These are phyloP conservation scores for Seriola rivoliana DNA, from an alignment of 2,113 vertebrate genomes.

Conservation along the genomic window DNA sequence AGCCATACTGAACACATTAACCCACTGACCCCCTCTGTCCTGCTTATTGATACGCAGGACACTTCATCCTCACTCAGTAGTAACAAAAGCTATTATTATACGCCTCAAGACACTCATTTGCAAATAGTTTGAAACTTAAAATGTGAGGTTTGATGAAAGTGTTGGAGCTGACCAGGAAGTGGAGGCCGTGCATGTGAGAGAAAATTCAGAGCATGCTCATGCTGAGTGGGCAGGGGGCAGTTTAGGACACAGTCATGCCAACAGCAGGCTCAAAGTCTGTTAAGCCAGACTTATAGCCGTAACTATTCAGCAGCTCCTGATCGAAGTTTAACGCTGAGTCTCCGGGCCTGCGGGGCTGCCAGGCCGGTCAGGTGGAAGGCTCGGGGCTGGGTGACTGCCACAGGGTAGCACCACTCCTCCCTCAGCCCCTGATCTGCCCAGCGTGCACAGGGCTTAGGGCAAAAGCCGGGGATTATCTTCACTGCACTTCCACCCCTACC, in stretches of 20 bases:
- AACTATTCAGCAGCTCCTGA: conserved; percentile 38
- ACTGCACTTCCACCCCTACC: conserved; percentile 81
- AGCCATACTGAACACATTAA: conserved; percentile 79
- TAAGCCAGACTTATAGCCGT: conserved; percentile 42
- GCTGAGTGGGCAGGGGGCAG: conserved; percentile 31
- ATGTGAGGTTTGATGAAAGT: conserved; percentile 6
- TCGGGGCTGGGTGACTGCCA: conserved; percentile 84
- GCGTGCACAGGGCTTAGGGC: conserved; percentile 88
- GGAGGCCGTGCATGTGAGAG: neutral
- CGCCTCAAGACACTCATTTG: conserved; percentile 18
- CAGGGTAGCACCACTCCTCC: conserved; percentile 88
- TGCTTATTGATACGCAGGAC: conserved; percentile 49
- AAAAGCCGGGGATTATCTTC: conserved; percentile 88
- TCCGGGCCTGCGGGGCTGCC: conserved; percentile 71
- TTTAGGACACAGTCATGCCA: conserved; percentile 54
- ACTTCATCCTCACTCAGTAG: conserved; percentile 46
- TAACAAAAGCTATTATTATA: conserved; percentile 39
- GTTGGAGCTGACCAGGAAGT: neutral
- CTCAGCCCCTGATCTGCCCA: conserved; percentile 85
- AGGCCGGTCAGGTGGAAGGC: conserved; percentile 86
- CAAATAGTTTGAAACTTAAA: neutral
- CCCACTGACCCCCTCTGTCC: conserved; percentile 64
- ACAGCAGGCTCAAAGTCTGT: conserved; percentile 44
- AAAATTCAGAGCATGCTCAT: neutral
- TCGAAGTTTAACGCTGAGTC: conserved; percentile 60